Percentiles rank a stretch among this genome's conserved stretches.
Evolutionary conservation across 2,113 vertebrate species (phyloP).

Genomic region (Toxostoma redivivum): DNA sequence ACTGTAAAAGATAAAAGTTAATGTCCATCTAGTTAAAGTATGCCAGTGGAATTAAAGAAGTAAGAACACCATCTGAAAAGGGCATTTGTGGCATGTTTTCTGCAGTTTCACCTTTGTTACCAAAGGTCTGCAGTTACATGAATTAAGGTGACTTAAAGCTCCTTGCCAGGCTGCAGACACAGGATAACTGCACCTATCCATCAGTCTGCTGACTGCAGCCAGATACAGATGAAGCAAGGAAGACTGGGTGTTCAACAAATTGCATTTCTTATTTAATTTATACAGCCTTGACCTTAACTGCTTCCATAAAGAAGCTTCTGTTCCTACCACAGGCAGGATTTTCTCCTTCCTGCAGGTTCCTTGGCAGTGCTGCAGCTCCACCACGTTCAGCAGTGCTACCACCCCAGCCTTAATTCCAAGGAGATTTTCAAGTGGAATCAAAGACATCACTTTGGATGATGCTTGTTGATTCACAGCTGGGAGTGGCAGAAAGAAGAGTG

Average conservation of each 20-base stretch:
- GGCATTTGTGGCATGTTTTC: not conserved
- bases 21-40: not conserved
- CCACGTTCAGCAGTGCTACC: not conserved
- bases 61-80: not conserved
- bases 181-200: not conserved
- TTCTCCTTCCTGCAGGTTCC: not conserved
- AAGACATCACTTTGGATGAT: not conserved
- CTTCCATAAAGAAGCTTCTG: not conserved
- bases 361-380: not conserved
- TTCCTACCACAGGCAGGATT: not conserved
- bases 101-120: not conserved
- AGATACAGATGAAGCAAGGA: not conserved
- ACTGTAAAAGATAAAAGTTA: not conserved
- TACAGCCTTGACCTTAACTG: not conserved
- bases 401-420: not conserved
- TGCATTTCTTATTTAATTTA: not conserved
- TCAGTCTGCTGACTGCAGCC: not conserved
- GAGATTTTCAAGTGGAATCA: not conserved
- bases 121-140: not conserved
- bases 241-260: not conserved
- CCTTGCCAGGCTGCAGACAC: not conserved
- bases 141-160: not conserved
- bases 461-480: not conserved
- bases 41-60: not conserved
- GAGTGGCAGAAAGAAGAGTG: not conserved